Evolutionary conservation across 2,113 vertebrate species (phyloP).

Genomic region (Arvicanthis niloticus): DNA sequence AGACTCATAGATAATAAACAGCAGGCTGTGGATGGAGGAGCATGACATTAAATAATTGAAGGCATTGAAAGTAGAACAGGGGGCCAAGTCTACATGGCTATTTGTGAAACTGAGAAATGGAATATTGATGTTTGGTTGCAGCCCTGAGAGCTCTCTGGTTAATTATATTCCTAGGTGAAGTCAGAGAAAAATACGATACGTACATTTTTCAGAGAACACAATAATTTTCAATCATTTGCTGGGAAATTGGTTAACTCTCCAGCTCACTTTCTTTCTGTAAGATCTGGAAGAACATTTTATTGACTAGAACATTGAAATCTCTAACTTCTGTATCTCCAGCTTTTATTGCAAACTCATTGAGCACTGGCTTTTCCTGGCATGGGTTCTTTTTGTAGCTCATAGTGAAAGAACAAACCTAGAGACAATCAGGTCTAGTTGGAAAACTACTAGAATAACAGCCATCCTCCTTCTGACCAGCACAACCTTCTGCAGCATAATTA

Average conservation of each 20-base stretch:
- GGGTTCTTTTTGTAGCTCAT: background rate
- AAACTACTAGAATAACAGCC: background rate
- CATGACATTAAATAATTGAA: conserved; percentile 80
- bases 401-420: background rate
- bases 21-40: conserved; percentile 55
- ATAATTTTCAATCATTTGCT: conserved; percentile 67
- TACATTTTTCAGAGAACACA: conserved; percentile 73
- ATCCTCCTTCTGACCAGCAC: background rate
- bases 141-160: conserved; percentile 78
- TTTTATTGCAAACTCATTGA: conserved; percentile 23
- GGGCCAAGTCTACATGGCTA: conserved; percentile 79
- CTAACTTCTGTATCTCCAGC: conserved; percentile 27
- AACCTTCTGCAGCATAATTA: background rate
- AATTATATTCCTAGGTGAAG: conserved; percentile 83
- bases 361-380: background rate
- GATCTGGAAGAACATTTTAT: conserved; percentile 46
- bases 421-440: background rate
- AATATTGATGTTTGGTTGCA: conserved; percentile 83
- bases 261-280: conserved; percentile 58
- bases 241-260: conserved; percentile 68
- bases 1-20: conserved; percentile 60
- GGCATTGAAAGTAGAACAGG: conserved; percentile 65
- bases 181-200: conserved; percentile 78
- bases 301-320: conserved; percentile 69
- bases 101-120: conserved; percentile 83